Percentiles rank a stretch among this genome's conserved stretches.
phyloP scores from a whole-genome alignment of 2,113 vertebrate genomes.

The Nesospiza acunhae region DNA sequence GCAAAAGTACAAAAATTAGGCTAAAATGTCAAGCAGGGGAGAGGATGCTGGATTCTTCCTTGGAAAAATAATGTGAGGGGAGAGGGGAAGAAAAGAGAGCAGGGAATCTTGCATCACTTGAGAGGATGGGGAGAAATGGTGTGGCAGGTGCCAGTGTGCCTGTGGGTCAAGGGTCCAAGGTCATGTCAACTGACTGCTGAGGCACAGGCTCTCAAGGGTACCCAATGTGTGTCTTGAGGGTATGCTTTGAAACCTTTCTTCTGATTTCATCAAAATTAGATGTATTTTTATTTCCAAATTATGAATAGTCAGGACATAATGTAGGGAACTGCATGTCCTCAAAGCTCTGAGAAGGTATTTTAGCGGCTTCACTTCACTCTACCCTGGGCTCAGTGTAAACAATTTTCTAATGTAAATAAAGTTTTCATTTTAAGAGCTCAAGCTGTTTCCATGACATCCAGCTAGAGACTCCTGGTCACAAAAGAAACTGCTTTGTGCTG shows the following conservation, averaged over 20 bases:
- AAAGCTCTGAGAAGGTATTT: not conserved
- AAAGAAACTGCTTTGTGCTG: not conserved
- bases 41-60: not conserved
- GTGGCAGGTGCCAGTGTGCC: not conserved
- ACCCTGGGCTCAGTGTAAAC: not conserved
- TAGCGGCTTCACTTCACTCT: not conserved
- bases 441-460: not conserved
- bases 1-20: conserved; percentile 55
- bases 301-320: not conserved
- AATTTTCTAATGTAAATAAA: not conserved
- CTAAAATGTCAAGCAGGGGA: conserved; percentile 1
- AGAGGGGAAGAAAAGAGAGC: not conserved
- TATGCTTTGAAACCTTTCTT: not conserved
- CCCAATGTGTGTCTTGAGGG: not conserved
- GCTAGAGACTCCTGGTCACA: not conserved
- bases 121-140: not conserved
- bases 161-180: not conserved
- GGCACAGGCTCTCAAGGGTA: accelerated
- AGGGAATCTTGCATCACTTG: not conserved
- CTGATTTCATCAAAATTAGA: not conserved
- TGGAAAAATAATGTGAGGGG: not conserved
- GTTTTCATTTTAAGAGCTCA: not conserved
- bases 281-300: not conserved
- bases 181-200: not conserved
- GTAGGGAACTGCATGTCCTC: not conserved